These are phyloP conservation scores for Hypsopygia costalis DNA, from an alignment of 2,888 invertebrate genomes.

Conservation along the genomic window DNA sequence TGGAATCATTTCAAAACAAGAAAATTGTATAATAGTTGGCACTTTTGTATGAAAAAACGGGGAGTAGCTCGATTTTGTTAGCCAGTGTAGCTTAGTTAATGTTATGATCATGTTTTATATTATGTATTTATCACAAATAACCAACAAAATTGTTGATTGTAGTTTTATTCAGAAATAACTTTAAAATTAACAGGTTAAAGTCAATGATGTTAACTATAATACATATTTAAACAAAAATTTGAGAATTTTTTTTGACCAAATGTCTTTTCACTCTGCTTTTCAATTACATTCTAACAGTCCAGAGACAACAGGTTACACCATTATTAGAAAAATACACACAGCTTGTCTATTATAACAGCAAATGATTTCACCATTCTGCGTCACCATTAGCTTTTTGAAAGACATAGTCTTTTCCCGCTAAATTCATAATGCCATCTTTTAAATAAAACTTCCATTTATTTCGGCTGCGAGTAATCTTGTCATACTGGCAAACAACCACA, in stretches of 20 bases:
- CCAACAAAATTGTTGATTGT: too few species aligned
- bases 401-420: slow-evolving; percentile 98
- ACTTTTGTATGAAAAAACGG: too few species aligned
- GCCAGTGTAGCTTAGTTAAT: too few species aligned
- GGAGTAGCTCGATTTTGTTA: too few species aligned
- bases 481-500: slow-evolving; percentile 99
- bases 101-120: too few species aligned
- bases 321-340: slow-evolving; percentile 55
- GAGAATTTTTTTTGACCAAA: slow-evolving; percentile 22
- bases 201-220: slow-evolving; percentile 4
- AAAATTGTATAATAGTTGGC: too few species aligned
- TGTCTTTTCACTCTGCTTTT: slow-evolving; percentile 28
- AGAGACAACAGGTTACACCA: slow-evolving; percentile 51
- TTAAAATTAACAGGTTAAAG: slow-evolving; percentile 1
- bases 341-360: slow-evolving; percentile 38
- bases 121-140: too few species aligned
- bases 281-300: slow-evolving; percentile 43
- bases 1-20: too few species aligned
- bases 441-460: slow-evolving; percentile 99
- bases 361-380: slow-evolving; percentile 94
- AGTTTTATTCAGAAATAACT: too few species aligned
- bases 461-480: slow-evolving; percentile 99
- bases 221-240: slow-evolving; percentile 15
- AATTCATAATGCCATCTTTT: slow-evolving; percentile 99
- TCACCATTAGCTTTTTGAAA: slow-evolving; percentile 99